Percentiles rank a stretch among this genome's conserved stretches.
Conservation (phyloP, 2,888 invertebrate species). For the Acrobeloides nanus region DNA sequence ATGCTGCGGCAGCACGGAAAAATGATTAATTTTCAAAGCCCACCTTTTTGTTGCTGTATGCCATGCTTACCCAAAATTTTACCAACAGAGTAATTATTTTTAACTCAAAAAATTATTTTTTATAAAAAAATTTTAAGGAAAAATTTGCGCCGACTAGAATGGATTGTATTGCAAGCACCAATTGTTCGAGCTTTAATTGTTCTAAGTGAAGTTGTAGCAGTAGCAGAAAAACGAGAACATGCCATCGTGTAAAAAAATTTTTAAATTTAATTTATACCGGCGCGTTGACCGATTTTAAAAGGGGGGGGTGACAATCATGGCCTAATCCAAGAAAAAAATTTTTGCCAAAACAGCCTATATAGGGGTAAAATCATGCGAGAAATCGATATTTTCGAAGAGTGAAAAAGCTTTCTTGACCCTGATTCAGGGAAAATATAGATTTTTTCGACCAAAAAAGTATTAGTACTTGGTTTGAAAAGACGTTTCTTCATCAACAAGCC, state of each 20-base stretch:
- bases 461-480: no score
- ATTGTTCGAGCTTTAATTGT: conserved; percentile 48
- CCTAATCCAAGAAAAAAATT: no score
- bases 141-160: conserved; percentile 46
- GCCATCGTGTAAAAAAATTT: conserved; percentile 11
- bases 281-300: no score
- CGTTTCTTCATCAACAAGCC: no score
- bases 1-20: conserved; percentile 26
- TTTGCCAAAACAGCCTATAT: no score
- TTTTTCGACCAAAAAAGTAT: no score
- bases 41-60: conserved; percentile 48
- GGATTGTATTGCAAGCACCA: conserved; percentile 49
- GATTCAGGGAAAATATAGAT: no score
- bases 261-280: no score
- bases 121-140: conserved; percentile 19
- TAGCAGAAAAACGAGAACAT: conserved; percentile 24
- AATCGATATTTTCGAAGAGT: no score
- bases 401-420: no score
- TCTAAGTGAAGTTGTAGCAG: conserved; percentile 37
- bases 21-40: conserved; percentile 41
- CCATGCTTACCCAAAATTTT: conserved; percentile 36
- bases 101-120: background rate
- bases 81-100: conserved; percentile 30
- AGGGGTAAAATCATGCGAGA: no score
- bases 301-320: background rate